Conservation (phyloP, 1,140 invertebrate genomes). For the Chlorops oryzae region DNA sequence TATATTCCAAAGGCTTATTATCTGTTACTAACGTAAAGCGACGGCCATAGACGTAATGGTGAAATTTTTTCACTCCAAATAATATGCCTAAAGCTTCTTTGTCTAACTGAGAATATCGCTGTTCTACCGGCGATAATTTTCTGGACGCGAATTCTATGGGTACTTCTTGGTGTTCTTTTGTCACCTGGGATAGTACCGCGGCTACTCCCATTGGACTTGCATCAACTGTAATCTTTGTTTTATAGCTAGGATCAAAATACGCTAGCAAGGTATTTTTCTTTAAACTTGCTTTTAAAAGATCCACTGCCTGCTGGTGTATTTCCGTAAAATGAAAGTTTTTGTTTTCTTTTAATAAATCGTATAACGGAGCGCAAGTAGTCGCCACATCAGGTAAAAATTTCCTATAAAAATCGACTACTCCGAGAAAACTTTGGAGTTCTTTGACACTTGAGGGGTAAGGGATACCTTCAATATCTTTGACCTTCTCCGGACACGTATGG, state of each 20-base stretch:
- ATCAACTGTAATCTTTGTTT: neutral
- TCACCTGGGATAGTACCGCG: neutral
- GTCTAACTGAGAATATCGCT: neutral
- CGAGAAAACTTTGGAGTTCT: constrained; percentile 47
- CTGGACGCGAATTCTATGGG: neutral
- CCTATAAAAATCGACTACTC: constrained; percentile 37
- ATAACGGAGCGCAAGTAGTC: constrained; percentile 30
- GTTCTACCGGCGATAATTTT: neutral
- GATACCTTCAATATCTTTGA: constrained; percentile 38
- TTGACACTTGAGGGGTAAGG: constrained; percentile 36
- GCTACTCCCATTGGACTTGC: neutral
- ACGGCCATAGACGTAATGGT: neutral
- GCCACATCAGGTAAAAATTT: constrained; percentile 31
- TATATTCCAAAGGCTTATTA: no score
- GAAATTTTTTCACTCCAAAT: no score
- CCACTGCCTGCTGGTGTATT: no score
- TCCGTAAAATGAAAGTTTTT: constrained; percentile 21
- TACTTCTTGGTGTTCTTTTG: no score
- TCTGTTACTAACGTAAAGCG: neutral
- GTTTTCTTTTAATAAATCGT: constrained; percentile 30
- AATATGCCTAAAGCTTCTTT: neutral
- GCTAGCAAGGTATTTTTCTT: no score
- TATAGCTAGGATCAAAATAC: neutral
- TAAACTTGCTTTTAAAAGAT: no score
- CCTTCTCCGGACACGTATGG: constrained; percentile 42